Percentiles rank a stretch among this genome's conserved stretches.
These are phyloP conservation scores for Paraescarpia echinospica DNA, from an alignment of 1,140 invertebrate genomes.

Conservation along the genomic window DNA sequence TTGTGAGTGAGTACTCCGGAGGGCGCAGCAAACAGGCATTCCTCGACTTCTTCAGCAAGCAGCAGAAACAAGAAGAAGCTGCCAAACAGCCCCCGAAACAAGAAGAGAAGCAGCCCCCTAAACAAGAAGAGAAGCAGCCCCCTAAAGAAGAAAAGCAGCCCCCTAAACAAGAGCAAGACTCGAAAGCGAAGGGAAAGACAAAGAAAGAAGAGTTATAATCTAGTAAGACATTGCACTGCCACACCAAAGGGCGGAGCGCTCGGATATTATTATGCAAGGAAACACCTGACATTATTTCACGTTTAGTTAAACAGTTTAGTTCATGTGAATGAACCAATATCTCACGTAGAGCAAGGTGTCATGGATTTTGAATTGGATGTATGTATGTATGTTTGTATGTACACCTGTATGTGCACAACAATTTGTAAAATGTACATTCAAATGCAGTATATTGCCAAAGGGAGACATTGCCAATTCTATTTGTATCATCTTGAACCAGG, in stretches of 20 bases:
- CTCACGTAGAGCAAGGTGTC: not conserved
- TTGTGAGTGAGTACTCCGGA: conserved; percentile 67
- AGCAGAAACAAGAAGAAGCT: not conserved
- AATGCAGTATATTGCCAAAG: not conserved
- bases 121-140: conserved; percentile 11
- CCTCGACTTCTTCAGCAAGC: conserved; percentile 36
- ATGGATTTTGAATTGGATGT: not conserved
- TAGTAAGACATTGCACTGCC: not conserved
- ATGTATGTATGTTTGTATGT: not conserved
- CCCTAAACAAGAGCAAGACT: not conserved
- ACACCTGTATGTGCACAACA: not conserved
- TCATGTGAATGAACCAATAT: not conserved
- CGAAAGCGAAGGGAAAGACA: conserved; percentile 25
- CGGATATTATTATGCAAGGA: not conserved
- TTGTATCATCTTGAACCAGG: too few relatives aligned
- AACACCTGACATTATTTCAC: not conserved
- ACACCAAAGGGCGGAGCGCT: not conserved
- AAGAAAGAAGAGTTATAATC: conserved; percentile 14
- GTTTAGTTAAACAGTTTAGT: not conserved
- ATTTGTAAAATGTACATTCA: not conserved
- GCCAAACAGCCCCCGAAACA: conserved; percentile 10
- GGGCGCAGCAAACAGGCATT: conserved; percentile 64
- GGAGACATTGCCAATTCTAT: not conserved
- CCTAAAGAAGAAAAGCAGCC: not conserved
- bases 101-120: conserved; percentile 11